Conservation (phyloP, 2,113 vertebrate genomes). For the Pituophis catenifer region DNA sequence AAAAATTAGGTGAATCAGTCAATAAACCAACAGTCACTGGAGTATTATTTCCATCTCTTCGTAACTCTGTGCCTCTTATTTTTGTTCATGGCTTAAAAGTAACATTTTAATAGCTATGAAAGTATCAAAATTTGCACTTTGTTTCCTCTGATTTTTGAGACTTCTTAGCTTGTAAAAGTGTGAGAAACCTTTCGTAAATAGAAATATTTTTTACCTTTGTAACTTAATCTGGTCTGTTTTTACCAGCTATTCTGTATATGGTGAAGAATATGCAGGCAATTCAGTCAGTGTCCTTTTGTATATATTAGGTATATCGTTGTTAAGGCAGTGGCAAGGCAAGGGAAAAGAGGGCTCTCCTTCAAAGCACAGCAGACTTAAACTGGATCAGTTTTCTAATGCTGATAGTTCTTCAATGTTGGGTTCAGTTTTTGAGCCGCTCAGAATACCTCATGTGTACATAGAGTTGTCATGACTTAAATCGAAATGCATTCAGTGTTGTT, state of each 20-base stretch:
- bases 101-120: conserved; percentile 47
- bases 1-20: conserved; percentile 26
- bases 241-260: conserved; percentile 39
- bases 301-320: conserved; percentile 59
- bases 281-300: conserved; percentile 53
- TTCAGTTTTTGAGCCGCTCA: conserved; percentile 71
- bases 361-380: conserved; percentile 69
- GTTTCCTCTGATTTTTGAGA: conserved; percentile 51
- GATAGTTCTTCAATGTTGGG: conserved; percentile 69
- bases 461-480: conserved; percentile 74
- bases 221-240: conserved; percentile 17
- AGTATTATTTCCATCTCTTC: conserved; percentile 59
- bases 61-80: conserved; percentile 72
- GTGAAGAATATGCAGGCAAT: conserved; percentile 40
- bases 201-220: conserved; percentile 32
- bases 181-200: conserved; percentile 32
- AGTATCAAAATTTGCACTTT: conserved; percentile 65
- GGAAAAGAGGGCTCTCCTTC: conserved; percentile 57
- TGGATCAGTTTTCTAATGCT: conserved; percentile 70
- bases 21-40: conserved; percentile 48
- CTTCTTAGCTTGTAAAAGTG: conserved; percentile 43
- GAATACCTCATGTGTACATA: conserved; percentile 83
- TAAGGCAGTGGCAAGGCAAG: conserved; percentile 41
- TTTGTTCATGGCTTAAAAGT: conserved; percentile 62
- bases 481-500: conserved; percentile 68